Base-by-base conservation (phyloP, 1,140 invertebrate genomes). In the Paramacrobiotus metropolitanus region DNA sequence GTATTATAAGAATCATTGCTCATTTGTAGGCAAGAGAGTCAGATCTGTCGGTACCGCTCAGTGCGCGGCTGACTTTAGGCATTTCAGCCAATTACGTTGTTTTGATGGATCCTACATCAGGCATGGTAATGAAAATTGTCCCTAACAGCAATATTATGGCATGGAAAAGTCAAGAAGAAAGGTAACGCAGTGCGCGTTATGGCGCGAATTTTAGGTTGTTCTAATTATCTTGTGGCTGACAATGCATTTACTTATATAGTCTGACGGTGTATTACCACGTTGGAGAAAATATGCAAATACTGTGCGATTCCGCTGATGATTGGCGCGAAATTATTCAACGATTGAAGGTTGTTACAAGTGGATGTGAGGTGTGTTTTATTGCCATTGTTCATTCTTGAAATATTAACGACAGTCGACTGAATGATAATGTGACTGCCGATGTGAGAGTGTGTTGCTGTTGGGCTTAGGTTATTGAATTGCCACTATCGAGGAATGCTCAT, bases 401-500 rank as follows among this genome's bases (percentile, higher is more conserved):
- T n/a, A n/a, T n/a, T n/a, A n/a, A n/a, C n/a, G n/a, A n/a, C n/a
- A n/a, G n/a, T n/a, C n/a, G n/a, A n/a, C n/a, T n/a, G n/a, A n/a
- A n/a, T n/a, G n/a, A n/a, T n/a, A n/a, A n/a, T n/a, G n/a, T n/a
- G n/a, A n/a, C n/a, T n/a, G n/a, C n/a, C n/a, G n/a, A n/a, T n/a
- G n/a, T n/a, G n/a, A n/a, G n/a, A n/a, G n/a, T n/a, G n/a, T n/a
- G n/a, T n/a, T n/a, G n/a, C n/a, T 40, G 34, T n/a, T 30, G 59
- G 28, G 66, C 67, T n/a, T 66, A 74, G 72, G 74, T 73, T 1
- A 78, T 82, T 62, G 84, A 89, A 68, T 76, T 85, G 67, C 83
- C 79, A 48, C 74, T 85, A 65, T 79, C 81, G 64, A 76, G 88
- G 21, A 91, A 89, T 68, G 80, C 80, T 45, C 76, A 84, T 44